Percentiles rank a stretch among this genome's conserved stretches.
Evolutionary conservation across 2,113 vertebrate species (phyloP).

Genomic region (Sinocyclocheilus maitianheensis): DNA sequence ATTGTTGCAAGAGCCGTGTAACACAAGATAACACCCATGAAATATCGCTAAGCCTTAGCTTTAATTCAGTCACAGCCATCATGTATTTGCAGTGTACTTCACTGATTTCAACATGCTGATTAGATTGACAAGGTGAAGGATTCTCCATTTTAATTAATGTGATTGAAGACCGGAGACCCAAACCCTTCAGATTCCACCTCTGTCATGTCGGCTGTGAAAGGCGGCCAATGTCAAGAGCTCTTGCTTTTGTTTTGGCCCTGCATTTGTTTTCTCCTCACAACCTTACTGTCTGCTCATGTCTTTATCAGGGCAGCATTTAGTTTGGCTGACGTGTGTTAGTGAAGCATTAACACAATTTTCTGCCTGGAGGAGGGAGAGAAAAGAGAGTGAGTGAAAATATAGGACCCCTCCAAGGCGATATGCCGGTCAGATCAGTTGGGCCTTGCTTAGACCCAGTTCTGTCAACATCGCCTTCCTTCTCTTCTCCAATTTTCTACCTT

Average conservation of each 20-base stretch:
- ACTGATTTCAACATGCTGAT: constrained; percentile 24
- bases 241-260: constrained; percentile 34
- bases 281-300: constrained; percentile 61
- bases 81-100: constrained; percentile 16
- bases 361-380: constrained; percentile 61
- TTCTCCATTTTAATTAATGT: constrained; percentile 24
- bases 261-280: constrained; percentile 59
- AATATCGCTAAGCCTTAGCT: constrained; percentile 5
- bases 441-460: constrained; percentile 43
- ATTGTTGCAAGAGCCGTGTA: background rate
- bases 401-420: constrained; percentile 43
- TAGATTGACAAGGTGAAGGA: constrained; percentile 12
- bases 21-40: constrained; percentile 30
- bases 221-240: constrained; percentile 16
- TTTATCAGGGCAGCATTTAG: constrained; percentile 65
- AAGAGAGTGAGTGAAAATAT: constrained; percentile 22
- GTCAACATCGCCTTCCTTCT: constrained; percentile 24
- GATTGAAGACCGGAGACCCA: background rate
- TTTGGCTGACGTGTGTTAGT: constrained; percentile 66
- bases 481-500: constrained; percentile 25
- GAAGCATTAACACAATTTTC: constrained; percentile 66
- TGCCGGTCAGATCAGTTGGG: constrained; percentile 48
- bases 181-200: background rate
- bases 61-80: background rate
- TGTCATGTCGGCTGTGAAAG: constrained; percentile 34